These are phyloP conservation scores for Sylvia borin DNA, from an alignment of 2,797 vertebrate genomes.

Conservation along the genomic window DNA sequence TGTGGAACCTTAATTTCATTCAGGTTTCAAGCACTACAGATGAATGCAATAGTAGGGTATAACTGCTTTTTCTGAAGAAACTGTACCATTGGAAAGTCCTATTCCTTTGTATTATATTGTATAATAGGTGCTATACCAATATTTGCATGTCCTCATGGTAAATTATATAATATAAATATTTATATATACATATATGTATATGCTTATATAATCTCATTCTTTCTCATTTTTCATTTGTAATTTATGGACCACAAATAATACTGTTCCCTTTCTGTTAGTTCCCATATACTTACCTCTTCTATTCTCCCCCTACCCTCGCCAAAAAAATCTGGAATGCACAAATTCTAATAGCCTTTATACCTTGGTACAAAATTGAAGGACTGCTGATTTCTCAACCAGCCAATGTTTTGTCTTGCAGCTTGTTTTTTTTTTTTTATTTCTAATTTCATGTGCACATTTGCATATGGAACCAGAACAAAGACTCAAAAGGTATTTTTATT, in stretches of 20 bases:
- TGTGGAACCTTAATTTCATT: slow-evolving; percentile 72
- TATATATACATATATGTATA: slow-evolving; percentile 81
- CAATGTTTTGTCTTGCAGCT: slow-evolving; percentile 48
- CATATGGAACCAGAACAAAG: slow-evolving; percentile 33
- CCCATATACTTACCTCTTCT: slow-evolving; percentile 64
- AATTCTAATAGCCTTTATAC: slow-evolving; percentile 62
- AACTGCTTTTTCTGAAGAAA: slow-evolving; percentile 73
- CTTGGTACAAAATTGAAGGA: slow-evolving; percentile 59
- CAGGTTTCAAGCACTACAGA: slow-evolving; percentile 75
- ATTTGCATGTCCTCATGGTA: slow-evolving; percentile 85
- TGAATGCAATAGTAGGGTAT: slow-evolving; percentile 75
- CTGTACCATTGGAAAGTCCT: slow-evolving; percentile 71
- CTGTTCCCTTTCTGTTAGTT: slow-evolving; percentile 68
- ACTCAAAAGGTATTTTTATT: slow-evolving; percentile 24
- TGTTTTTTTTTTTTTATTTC: background rate
- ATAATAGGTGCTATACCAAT: slow-evolving; percentile 81
- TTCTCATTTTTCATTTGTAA: slow-evolving; percentile 77
- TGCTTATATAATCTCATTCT: slow-evolving; percentile 76
- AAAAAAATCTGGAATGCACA: slow-evolving; percentile 68
- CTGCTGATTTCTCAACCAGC: slow-evolving; percentile 64
- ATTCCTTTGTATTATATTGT: slow-evolving; percentile 88
- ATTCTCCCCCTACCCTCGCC: background rate
- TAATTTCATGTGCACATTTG: slow-evolving; percentile 13
- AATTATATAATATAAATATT: slow-evolving; percentile 82
- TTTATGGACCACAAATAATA: slow-evolving; percentile 66